Evolutionary conservation across 2,113 vertebrate genomes (phyloP).

Genomic region (Aplodontia rufa): DNA sequence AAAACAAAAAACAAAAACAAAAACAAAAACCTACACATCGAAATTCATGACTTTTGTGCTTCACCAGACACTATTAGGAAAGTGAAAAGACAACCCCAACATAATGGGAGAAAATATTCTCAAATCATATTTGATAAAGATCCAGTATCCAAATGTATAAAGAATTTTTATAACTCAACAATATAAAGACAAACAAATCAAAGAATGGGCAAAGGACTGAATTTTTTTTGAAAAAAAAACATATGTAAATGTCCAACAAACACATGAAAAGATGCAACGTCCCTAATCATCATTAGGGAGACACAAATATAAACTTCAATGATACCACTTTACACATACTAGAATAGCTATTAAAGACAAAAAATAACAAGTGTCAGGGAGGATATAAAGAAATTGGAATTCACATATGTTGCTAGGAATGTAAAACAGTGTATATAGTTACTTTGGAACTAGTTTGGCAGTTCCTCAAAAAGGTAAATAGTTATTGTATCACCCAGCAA

Average conservation of each 20-base stretch:
- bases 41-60: not conserved
- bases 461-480: conserved; percentile 29
- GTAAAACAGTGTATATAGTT: not conserved
- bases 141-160: not conserved
- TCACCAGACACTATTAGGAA: not conserved
- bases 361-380: not conserved
- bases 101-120: conserved; percentile 29
- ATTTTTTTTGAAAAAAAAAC: no score
- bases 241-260: no score
- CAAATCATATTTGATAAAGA: not conserved
- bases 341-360: not conserved
- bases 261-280: not conserved
- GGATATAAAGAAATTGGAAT: not conserved
- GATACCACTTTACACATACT: not conserved
- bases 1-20: no score
- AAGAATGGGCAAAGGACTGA: not conserved
- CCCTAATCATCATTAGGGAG: not conserved
- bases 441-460: conserved; percentile 3
- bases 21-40: no score
- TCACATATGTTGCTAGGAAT: not conserved
- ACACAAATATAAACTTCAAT: conserved; percentile 45
- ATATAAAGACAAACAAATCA: conserved; percentile 10
- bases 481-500: not conserved
- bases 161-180: not conserved
- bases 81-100: not conserved